Conservation (phyloP, 2,113 vertebrate species). For the Pelecanoides urinatrix region DNA sequence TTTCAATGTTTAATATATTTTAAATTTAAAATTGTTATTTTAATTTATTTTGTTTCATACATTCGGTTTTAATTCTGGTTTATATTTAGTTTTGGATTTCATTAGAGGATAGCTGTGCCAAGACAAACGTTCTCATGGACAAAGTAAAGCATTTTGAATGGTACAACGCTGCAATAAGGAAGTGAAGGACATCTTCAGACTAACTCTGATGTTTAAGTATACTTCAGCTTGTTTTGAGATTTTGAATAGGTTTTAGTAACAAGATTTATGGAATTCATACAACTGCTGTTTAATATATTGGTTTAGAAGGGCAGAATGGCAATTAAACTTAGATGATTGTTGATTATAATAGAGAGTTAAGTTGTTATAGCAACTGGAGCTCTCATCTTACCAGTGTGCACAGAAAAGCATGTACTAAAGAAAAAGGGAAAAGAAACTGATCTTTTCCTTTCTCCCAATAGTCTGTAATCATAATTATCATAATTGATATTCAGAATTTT, state of each 20-base stretch:
- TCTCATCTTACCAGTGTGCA: not conserved
- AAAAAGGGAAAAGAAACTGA: not conserved
- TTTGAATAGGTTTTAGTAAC: not conserved
- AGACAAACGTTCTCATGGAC: not conserved
- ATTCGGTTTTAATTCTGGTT: not conserved
- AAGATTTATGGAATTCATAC: not conserved
- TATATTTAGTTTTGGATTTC: not conserved
- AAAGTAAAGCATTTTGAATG: not conserved
- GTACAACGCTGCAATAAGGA: not conserved
- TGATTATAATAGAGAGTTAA: constrained; percentile 36
- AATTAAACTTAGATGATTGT: constrained; percentile 29
- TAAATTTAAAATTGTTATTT: not conserved
- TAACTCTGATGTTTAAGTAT: not conserved
- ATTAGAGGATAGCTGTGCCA: not conserved
- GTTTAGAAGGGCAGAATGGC: constrained; percentile 11
- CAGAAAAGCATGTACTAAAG: not conserved
- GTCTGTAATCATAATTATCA: not conserved
- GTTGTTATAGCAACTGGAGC: constrained; percentile 62
- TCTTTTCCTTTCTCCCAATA: not conserved
- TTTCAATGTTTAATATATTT: not conserved
- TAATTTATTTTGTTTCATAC: not conserved
- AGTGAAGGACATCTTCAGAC: not conserved
- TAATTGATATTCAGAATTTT: constrained; percentile 11
- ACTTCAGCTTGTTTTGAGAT: not conserved
- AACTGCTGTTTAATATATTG: constrained; percentile 1